phyloP scores from a whole-genome alignment of 2,888 invertebrate species.

The Xylota sylvarum region DNA sequence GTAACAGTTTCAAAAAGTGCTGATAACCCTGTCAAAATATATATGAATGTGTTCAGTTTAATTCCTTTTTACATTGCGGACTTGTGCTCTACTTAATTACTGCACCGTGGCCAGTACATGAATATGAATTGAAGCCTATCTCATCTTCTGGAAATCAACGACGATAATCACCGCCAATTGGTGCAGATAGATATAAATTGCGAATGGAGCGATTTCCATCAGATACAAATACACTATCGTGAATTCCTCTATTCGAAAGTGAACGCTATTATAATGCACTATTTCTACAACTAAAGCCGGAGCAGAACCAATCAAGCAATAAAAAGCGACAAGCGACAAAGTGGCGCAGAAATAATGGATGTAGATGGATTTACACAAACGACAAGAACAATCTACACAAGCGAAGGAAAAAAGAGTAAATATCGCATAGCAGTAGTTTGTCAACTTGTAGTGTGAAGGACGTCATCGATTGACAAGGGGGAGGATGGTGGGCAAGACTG shows the following conservation, averaged over 20 bases:
- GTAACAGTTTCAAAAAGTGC: no score
- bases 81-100: neutral
- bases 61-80: no score
- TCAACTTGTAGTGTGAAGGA: slow-evolving; percentile 61
- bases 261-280: slow-evolving; percentile 51
- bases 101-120: neutral
- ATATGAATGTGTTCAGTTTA: no score
- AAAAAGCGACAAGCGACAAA: slow-evolving; percentile 74
- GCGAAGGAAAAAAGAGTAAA: neutral
- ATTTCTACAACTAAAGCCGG: slow-evolving; percentile 13
- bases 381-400: slow-evolving; percentile 41
- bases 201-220: slow-evolving; percentile 39
- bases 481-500: slow-evolving; percentile 8
- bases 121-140: neutral
- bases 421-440: slow-evolving; percentile 38
- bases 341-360: slow-evolving; percentile 70
- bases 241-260: slow-evolving; percentile 66
- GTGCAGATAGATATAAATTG: neutral
- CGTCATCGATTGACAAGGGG: slow-evolving; percentile 51
- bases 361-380: slow-evolving; percentile 44
- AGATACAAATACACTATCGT: slow-evolving; percentile 49
- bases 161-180: neutral
- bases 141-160: neutral
- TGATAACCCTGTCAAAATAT: no score
- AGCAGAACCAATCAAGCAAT: slow-evolving; percentile 56